Evolutionary conservation across 2,113 vertebrate genomes (phyloP).

Genomic region (Columba livia): DNA sequence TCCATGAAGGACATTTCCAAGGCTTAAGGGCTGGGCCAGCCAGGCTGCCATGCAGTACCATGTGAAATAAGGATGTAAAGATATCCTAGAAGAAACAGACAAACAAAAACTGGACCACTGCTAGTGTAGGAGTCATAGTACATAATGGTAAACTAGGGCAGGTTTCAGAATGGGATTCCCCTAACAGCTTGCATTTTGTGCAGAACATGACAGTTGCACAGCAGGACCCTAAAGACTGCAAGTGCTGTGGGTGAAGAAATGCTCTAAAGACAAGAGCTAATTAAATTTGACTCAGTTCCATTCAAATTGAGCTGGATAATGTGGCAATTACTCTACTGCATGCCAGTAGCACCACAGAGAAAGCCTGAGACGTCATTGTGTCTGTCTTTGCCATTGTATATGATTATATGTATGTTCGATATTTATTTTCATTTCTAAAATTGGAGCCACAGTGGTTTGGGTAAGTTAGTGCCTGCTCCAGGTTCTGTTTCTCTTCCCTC

Average conservation of each 20-base stretch:
- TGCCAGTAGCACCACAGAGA: background rate
- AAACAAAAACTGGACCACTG: background rate
- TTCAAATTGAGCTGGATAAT: background rate
- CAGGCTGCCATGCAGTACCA: background rate
- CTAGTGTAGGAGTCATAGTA: background rate
- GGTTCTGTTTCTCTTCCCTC: background rate
- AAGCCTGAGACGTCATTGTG: background rate
- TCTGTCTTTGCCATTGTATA: background rate
- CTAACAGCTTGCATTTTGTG: background rate
- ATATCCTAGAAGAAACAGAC: background rate
- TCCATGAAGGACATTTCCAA: background rate
- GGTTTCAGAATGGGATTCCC: background rate
- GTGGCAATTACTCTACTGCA: background rate
- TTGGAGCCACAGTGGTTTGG: background rate
- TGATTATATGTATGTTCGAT: background rate
- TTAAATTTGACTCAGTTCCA: background rate
- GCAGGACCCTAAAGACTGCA: background rate
- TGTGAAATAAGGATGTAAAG: background rate
- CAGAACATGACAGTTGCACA: background rate
- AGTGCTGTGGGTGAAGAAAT: background rate
- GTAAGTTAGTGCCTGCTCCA: background rate
- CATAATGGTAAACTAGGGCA: background rate
- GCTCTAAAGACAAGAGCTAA: background rate
- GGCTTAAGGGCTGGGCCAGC: background rate
- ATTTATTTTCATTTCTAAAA: background rate